Evolutionary conservation across 2,888 invertebrate genomes (phyloP), one percentile per base, ranked within the genome.

Genomic region (Heliconius ethilla): DNA sequence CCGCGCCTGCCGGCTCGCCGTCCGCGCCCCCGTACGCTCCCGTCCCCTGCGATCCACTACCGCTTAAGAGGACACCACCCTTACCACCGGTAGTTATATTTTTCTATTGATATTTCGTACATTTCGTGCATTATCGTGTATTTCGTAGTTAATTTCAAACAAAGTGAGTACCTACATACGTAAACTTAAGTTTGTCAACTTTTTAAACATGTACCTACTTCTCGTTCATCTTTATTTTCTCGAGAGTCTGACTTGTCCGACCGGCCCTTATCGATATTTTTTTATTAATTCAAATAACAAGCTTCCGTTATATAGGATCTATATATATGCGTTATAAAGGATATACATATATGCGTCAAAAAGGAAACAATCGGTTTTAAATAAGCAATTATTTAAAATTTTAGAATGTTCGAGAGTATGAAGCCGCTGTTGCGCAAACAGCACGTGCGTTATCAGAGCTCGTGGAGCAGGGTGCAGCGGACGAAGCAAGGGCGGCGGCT

Each of bases 401-500:
- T 18, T 87, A 94, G 94, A 92, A 94, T 78, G 87, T 89, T 22
- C 89, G 91, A 7, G 92, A 92, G 70, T 90, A 94, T 83, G 93
- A 94, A 84, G 92, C 93, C 73, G 90, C 92, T 15, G 92, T 88
- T 70, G 88, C 89, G 40, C 92, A 94, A 83, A 91, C 93, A 65
- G 93, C 94, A 79, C 91, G 92, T n/a, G 91, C 93, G 65, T 87
- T 94, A 69, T 92, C 92, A 70, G 94, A 93, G 84, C 85, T 95
- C 83, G 92, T 94, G 78, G 92, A 92, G 82, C 90, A 90, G 83
- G 91, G 91, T 76, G 90, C 87, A 75, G 93, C 91, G 75, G 90
- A 91, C 84, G 92, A 92, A 82, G 86, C 88, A 73, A 90, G 91
- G 72, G 91, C 93, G 27, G 91, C 92, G 18, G 89, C 89, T 51